phyloP scores from a whole-genome alignment of 2,113 vertebrate species.

The Tyto alba region DNA sequence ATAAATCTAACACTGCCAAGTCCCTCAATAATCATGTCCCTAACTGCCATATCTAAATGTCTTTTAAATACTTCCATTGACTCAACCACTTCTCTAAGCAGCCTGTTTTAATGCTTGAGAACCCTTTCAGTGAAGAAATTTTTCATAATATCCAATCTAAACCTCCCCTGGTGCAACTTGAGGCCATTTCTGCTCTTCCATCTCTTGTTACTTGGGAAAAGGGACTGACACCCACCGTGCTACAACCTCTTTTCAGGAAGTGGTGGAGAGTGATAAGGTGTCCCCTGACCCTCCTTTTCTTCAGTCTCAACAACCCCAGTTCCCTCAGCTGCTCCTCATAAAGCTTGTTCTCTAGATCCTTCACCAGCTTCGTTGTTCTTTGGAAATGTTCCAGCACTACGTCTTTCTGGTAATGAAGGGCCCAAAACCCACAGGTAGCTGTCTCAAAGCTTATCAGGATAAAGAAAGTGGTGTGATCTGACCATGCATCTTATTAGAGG shows the following conservation, averaged over 20 bases:
- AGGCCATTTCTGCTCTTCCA: neutral
- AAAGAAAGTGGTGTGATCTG: neutral
- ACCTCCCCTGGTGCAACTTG: neutral
- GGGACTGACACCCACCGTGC: rapidly evolving
- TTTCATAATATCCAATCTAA: neutral
- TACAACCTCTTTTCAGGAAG: neutral
- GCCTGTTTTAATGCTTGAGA: neutral
- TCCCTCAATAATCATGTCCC: neutral
- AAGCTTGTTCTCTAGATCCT: neutral
- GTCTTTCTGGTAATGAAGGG: neutral
- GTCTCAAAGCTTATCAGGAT: neutral
- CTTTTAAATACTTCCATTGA: neutral
- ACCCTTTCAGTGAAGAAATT: neutral
- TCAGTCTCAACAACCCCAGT: too few species aligned
- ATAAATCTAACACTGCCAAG: neutral
- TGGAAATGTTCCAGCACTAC: neutral
- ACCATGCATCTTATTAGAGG: neutral
- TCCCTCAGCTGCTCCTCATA: neutral
- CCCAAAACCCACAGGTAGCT: neutral
- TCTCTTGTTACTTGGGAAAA: neutral
- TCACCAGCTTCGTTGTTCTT: neutral
- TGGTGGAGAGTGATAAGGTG: neutral
- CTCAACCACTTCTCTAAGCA: neutral
- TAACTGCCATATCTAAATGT: neutral
- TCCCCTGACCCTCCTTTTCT: neutral